Evolutionary conservation across 2,113 vertebrate species (phyloP).

Genomic region (Spheniscus mendiculus): DNA sequence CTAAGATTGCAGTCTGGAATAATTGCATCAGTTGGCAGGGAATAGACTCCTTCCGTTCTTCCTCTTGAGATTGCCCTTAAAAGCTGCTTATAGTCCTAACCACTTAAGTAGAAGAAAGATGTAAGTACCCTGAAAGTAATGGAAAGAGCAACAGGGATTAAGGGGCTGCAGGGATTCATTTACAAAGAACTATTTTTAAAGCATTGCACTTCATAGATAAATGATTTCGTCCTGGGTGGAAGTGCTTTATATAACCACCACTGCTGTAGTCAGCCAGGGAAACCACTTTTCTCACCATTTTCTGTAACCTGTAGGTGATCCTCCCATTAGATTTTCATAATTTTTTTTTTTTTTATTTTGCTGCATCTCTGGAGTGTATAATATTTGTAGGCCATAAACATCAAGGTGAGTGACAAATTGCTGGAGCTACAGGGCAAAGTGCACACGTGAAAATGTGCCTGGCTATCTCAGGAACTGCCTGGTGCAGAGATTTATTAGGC

Average conservation of each 20-base stretch:
- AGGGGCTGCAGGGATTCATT: slow-evolving; percentile 3
- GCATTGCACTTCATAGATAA: not conserved
- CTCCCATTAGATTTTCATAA: not conserved
- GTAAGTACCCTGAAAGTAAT: slow-evolving; percentile 48
- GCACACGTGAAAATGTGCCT: not conserved
- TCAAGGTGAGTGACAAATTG: not conserved
- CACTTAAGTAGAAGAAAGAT: slow-evolving; percentile 47
- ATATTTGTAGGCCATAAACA: not conserved
- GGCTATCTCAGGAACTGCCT: not conserved
- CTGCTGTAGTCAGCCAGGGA: not conserved
- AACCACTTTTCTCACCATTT: not conserved
- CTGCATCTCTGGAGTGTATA: not conserved
- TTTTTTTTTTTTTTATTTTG: not conserved
- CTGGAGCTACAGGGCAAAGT: not conserved
- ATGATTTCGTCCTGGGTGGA: not conserved
- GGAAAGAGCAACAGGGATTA: slow-evolving; percentile 58
- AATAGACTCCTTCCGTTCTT: not conserved
- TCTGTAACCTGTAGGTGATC: not conserved
- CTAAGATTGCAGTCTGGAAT: not conserved
- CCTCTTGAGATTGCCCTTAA: slow-evolving; percentile 41
- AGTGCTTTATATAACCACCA: not conserved
- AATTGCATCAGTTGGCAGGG: not conserved
- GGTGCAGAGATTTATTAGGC: not conserved
- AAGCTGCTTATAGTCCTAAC: slow-evolving; percentile 61
- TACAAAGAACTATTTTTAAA: slow-evolving; percentile 42